Base-by-base conservation (phyloP, 2,888 invertebrate species). In the Syritta pipiens region DNA sequence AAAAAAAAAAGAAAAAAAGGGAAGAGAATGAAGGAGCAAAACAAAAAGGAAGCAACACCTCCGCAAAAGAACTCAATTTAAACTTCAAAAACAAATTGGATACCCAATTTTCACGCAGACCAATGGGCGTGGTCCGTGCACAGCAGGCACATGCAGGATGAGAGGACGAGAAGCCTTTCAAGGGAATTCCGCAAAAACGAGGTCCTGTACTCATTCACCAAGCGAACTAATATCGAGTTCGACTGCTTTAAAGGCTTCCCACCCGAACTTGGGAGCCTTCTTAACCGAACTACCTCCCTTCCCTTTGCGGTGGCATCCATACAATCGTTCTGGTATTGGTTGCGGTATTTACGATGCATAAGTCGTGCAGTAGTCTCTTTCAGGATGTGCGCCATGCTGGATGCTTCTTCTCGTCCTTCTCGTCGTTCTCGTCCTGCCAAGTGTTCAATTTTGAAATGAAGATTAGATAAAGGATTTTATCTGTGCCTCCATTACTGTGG, bases 391-490 rank as follows among this genome's bases (percentile, higher is more conserved):
- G 40, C 24, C 22, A 59, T 32, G 40, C 22, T 32, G 24, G 28
- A 51, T 37, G 20, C 30, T 30, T n/a, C n/a, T n/a, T n/a, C n/a
- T 6, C 19, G 37, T 19, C 6, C 3, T 14, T 35, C 19, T 40
- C 28, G 32, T 32, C 26, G 9, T 7, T 10, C 4, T 19, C n/a
- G 26, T 12, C 22, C 22, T 22, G 48, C 42, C 40, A 57, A 49
- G 32, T 55, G 63, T 76, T 63, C 63, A 72, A 71, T 71, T 76
- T 63, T 14, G 17, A 71, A 76, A 77, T 71, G 65, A 65, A 59
- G 76, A 71, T 72, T 72, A 72, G 77, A 77, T 65, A 65, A 65
- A 72, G 48, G 77, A 53, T 46, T 65, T 65, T 65, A 72, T 71
- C 42, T 42, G 28, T 4, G 51, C 63, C 69, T 76, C 62, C 51